phyloP scores from a whole-genome alignment of 2,888 invertebrate genomes.

The Stenichneumon culpator region DNA sequence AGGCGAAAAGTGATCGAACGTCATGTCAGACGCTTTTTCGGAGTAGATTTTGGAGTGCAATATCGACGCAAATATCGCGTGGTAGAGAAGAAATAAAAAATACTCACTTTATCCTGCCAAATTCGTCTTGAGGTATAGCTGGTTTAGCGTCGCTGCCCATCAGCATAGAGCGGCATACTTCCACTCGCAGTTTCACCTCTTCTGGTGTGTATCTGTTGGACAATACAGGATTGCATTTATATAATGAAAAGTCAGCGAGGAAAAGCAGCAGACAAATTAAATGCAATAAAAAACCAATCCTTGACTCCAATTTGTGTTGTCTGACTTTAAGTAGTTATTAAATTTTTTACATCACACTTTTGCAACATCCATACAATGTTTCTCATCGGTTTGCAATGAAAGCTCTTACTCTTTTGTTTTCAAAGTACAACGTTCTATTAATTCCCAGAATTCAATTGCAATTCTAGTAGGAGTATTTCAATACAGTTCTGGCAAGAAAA shows the following conservation, averaged over 20 bases:
- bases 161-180: constrained; percentile 94
- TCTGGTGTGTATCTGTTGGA: constrained; percentile 92
- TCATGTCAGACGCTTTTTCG: neutral
- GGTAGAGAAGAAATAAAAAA: constrained; percentile 22
- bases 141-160: constrained; percentile 88
- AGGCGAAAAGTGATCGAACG: neutral
- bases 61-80: constrained; percentile 33
- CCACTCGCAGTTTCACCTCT: constrained; percentile 95
- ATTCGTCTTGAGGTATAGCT: constrained; percentile 91
- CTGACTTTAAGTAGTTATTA: neutral
- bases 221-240: too few relatives aligned
- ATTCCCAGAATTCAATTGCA: too few relatives aligned
- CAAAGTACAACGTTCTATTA: too few relatives aligned
- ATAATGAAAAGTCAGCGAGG: neutral
- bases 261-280: neutral
- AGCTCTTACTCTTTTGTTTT: too few relatives aligned
- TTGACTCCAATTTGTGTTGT: neutral
- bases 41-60: neutral
- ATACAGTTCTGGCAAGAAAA: too few relatives aligned
- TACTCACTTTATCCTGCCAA: constrained; percentile 93
- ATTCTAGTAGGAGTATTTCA: too few relatives aligned
- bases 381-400: too few relatives aligned
- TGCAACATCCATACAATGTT: neutral
- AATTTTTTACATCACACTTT: neutral
- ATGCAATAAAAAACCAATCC: too few relatives aligned